phyloP scores from a whole-genome alignment of 2,113 vertebrate genomes.

The Oriolus oriolus region DNA sequence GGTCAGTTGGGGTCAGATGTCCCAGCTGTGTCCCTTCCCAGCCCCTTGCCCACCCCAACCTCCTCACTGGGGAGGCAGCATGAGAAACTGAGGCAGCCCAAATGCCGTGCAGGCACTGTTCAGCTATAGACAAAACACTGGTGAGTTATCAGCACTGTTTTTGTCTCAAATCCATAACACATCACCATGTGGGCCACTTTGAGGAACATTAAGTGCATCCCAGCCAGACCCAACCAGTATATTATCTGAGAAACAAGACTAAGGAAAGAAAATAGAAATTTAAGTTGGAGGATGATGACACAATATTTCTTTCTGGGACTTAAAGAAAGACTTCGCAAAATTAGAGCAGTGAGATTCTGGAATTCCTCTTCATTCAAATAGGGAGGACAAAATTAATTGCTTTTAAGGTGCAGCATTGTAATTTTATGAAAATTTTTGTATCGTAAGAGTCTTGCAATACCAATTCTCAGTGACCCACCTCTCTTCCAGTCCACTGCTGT shows the following conservation, averaged over 20 bases:
- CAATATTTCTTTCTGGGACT: not conserved
- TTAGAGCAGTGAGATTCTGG: not conserved
- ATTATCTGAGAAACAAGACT: not conserved
- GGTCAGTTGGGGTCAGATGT: not conserved
- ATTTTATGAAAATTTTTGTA: not conserved
- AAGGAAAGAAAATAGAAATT: not conserved
- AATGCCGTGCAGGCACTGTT: no score
- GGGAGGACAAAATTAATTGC: not conserved
- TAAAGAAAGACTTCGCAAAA: not conserved
- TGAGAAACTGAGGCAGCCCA: not conserved
- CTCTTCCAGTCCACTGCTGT: not conserved
- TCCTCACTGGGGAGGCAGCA: accelerated
- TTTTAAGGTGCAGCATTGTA: not conserved
- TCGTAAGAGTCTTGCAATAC: not conserved
- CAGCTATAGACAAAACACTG: not conserved
- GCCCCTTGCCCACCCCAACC: not conserved
- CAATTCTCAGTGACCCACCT: not conserved
- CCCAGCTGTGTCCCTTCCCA: not conserved
- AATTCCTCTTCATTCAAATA: not conserved
- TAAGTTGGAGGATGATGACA: not conserved
- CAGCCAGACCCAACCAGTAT: not conserved
- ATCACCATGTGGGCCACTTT: no score
- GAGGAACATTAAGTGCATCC: not conserved
- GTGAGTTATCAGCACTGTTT: not conserved
- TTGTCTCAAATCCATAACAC: not conserved